These are phyloP conservation scores for Motacilla tschutschensis DNA, from an alignment of 2,113 vertebrate genomes.

Conservation along the genomic window DNA sequence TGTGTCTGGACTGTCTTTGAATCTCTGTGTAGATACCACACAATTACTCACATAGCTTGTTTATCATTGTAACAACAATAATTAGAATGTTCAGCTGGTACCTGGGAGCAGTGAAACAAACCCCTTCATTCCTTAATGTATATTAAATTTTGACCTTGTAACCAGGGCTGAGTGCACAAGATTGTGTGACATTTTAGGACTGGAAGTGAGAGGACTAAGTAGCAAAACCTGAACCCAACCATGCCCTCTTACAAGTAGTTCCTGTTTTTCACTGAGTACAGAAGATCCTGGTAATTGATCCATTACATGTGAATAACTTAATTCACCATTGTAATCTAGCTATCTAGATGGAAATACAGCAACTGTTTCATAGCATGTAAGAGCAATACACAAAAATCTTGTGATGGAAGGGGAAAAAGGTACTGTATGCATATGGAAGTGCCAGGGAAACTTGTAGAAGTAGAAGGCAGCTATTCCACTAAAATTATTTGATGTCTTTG, in stretches of 20 bases:
- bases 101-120: not conserved
- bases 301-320: not conserved
- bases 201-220: not conserved
- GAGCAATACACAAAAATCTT: not conserved
- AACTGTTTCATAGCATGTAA: not conserved
- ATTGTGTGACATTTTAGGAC: not conserved
- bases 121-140: not conserved
- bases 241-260: not conserved
- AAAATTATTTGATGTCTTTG: constrained; percentile 68
- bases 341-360: constrained; percentile 11
- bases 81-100: not conserved
- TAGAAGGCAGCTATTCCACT: constrained; percentile 19
- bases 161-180: not conserved
- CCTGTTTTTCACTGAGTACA: not conserved
- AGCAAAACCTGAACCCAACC: not conserved
- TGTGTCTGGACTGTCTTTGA: not conserved
- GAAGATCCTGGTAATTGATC: constrained; percentile 7
- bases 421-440: not conserved
- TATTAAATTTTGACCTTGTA: not conserved
- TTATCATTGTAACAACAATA: not conserved
- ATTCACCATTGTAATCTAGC: constrained; percentile 16
- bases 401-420: not conserved
- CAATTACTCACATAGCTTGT: not conserved
- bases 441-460: constrained; percentile 25
- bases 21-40: not conserved